Base-by-base conservation (phyloP, 2,113 vertebrate species). In the Bos taurus region DNA sequence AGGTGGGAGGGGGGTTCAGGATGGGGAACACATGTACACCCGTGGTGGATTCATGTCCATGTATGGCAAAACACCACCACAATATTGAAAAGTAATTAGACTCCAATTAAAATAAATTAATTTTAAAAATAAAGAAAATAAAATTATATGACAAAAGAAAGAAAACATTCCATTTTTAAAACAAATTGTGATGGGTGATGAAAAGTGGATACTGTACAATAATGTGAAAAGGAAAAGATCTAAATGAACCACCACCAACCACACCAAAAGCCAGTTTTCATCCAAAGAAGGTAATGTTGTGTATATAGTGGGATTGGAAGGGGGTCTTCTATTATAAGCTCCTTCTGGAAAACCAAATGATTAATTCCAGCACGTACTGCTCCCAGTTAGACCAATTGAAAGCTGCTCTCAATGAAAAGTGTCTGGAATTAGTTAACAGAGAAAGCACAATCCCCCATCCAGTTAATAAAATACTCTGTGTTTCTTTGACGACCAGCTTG, bases 41-140 rank as follows among this genome's bases (percentile, higher is more conserved):
- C 1, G 0, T 36, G n/a, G 8, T 1, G 0, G 64, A 36, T 11
- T 67, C 17, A 5, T 36, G 64, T 21, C 8, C 19, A 36, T 67
- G 4, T 36, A 36, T 36, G 64, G 64, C 64, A 36, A 36, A 19
- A 71, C 40, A 5, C n/a, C 64, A 67, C 16, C 2, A 71, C n/a
- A 36, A 11, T 21, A 21, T 71, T 71, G 17, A 36, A 71, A 71
- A 71, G n/a, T 71, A 71, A 71, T 71, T 21, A 71, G 17, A 9
- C n/a, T 21, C 64, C 64, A 71, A 36, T 71, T 11, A 71, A 67
- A 67, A 67, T 67, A 67, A 71, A 36, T 71, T 36, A 36, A 71
- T 71, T 71, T 36, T 3, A 21, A 71, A 71, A 36, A 71, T 64
- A n/a, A 64, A 64, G n/a, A n/a, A 33, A 64, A 33, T n/a, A 62